Evolutionary conservation across 2,888 invertebrate genomes (phyloP).

Genomic region (Netelia inedita): DNA sequence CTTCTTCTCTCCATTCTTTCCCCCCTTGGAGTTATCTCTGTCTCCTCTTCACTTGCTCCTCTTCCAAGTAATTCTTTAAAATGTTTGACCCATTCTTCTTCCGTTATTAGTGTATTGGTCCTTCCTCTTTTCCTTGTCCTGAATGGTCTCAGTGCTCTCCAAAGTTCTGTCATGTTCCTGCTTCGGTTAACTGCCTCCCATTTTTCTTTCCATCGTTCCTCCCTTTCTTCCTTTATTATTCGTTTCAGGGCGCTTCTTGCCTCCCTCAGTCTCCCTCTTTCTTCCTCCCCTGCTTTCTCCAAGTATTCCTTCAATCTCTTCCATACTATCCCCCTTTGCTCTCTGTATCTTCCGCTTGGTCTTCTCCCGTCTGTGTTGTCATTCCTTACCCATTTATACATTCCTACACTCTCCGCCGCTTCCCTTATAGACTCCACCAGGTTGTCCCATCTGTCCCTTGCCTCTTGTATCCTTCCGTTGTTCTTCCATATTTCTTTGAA

Average conservation of each 20-base stretch:
- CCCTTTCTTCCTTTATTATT: neutral
- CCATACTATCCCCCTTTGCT: neutral
- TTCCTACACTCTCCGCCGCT: slow-evolving; percentile 1
- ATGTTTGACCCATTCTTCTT: neutral
- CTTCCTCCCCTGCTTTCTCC: neutral
- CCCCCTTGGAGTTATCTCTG: too few species aligned
- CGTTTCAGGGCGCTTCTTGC: neutral
- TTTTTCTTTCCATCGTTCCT: neutral
- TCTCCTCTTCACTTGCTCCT: neutral
- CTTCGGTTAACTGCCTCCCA: neutral
- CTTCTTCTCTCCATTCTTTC: too few species aligned
- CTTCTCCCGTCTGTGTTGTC: neutral
- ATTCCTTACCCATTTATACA: neutral
- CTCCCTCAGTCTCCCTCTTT: neutral
- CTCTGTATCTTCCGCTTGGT: neutral
- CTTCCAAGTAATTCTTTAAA: neutral
- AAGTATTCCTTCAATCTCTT: neutral
- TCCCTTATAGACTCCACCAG: too few species aligned
- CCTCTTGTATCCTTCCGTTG: neutral
- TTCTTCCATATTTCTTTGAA: neutral
- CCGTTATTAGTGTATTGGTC: neutral
- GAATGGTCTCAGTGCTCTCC: neutral
- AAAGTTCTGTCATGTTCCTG: neutral
- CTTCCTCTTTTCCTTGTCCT: neutral
- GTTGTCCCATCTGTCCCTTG: too few species aligned